Evolutionary conservation across 2,797 vertebrate species (phyloP), one percentile per base, ranked within the genome.

Genomic region (Manis crassicaudata): DNA sequence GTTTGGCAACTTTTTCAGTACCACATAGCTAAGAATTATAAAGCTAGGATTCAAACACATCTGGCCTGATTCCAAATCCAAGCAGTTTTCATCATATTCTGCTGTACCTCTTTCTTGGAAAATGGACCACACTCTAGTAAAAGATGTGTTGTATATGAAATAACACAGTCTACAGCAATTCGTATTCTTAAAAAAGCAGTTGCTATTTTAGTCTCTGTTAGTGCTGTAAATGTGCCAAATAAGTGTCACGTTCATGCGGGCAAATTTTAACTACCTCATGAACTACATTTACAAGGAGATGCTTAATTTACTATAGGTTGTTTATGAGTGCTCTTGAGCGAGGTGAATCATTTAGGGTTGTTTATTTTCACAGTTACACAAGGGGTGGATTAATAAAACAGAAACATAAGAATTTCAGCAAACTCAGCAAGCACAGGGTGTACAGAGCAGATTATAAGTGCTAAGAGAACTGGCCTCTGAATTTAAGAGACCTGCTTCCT

Each of bases 251-350:
- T 95, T 80, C 79, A 35, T 9, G 20, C 37, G 62, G 75, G 85
- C 76, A 93, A 86, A 91, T 84, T 95, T 89, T 91, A 94, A 95
- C 63, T 40, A 76, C 40, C 56, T 70, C 63, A 40, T 92, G 73
- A 96, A 92, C 94, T 79, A 37, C 50, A 75, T 96, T 97, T 97
- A 92, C 75, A 91, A 94, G 88, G 81, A 90, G 43, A 82, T 62
- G 5, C 50, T 82, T 97, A 90, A 95, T 94, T 92, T 94, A 89
- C 88, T 95, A 40, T 21, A 17, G n/a, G n/a, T 90, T 72, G 70
- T 95, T 97, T 92, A 93, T 27, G 68, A 79, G 62, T 67, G 85
- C 90, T 95, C 73, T 79, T 63, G 14, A 68, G 63, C 23, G 46
- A 88, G 73, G 70, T 54, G 40, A 92, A 73, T 88, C 54, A 62